Base-by-base conservation (phyloP, 2,113 vertebrate genomes). In the Campylomormyrus tamandua region DNA sequence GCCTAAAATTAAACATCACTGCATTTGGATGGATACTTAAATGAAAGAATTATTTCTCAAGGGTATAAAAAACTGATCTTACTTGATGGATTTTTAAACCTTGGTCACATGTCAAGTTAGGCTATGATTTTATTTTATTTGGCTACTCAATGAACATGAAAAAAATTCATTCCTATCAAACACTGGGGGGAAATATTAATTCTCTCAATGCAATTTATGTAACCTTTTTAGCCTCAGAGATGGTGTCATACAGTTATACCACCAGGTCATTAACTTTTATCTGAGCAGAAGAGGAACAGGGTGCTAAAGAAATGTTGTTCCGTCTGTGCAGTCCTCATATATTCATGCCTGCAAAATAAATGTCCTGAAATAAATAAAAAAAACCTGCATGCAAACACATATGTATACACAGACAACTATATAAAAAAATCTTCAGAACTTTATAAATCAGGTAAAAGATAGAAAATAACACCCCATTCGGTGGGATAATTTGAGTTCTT, bases 231-330 rank as follows among this genome's bases (percentile, higher is more conserved):
- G 15, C n/a, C 50, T 87, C 31, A 39, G 49, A 35, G 9, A 53
- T 35, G 50, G 56, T 87, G 31, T 49, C n/a, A 42, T 50, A 56
- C 45, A 27, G 83, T 86, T 53, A 56, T 87, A 17, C 24, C 49
- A 87, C 48, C 83, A 50, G 83, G 45, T 46, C 48, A 86, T 86
- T 86, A 52, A 87, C n/a, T 52, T 87, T 87, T 39, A 87, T 87
- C n/a, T 53, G 31, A 87, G 48, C 31, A 53, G 48, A 53, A 56
- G 85, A 87, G 31, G 50, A 53, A 87, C 85, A 42, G 50, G 1
- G 27, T 8, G 8, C 48, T 27, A 52, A 87, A 52, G 48, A 87
- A 56, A 35, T 86, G 48, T 50, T 50, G n/a, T 48, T 48, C 50
- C 24, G 3, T 87, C 85, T 87, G 13, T 56, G 50, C 31, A 31